These are phyloP conservation scores for Phymanthus crucifer DNA, from an alignment of 92 coral and sea anemone species.

Conservation along the genomic window DNA sequence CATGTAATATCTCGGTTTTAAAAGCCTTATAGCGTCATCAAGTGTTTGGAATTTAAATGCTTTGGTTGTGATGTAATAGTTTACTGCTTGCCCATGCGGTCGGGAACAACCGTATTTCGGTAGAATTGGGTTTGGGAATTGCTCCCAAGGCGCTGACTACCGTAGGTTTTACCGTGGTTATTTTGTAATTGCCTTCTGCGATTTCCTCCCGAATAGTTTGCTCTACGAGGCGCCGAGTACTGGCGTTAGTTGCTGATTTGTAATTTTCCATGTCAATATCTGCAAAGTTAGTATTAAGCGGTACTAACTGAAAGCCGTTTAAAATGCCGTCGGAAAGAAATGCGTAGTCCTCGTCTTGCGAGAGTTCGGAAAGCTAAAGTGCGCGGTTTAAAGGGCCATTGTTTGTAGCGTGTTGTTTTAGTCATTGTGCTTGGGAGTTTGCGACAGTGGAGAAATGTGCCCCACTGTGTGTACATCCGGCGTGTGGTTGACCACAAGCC, in stretches of 20 bases:
- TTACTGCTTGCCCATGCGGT: constrained; percentile 39
- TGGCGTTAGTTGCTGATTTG: constrained; percentile 6
- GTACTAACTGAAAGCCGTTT: neutral
- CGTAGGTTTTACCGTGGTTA: constrained; percentile 26
- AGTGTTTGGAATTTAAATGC: constrained; percentile 32
- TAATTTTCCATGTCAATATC: neutral
- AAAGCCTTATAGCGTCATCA: constrained; percentile 26
- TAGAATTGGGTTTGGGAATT: constrained; percentile 46
- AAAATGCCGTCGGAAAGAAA: constrained; percentile 10
- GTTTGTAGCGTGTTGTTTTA: neutral
- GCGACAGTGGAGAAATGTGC: too few relatives aligned
- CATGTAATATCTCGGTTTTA: too few relatives aligned
- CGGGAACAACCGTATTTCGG: constrained; percentile 7
- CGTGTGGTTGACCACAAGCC: constrained; percentile 27
- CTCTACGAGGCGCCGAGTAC: neutral
- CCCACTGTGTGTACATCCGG: neutral
- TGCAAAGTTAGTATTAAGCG: neutral
- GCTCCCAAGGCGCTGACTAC: constrained; percentile 54
- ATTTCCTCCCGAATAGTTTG: constrained; percentile 21
- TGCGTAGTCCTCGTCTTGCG: constrained; percentile 6
- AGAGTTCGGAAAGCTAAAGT: constrained; percentile 15
- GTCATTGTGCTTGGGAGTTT: constrained; percentile 25
- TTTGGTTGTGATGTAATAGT: constrained; percentile 29
- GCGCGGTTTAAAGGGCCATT: constrained; percentile 4
- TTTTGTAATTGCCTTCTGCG: constrained; percentile 29